These are phyloP conservation scores for Trogon melanurus DNA, from an alignment of 2,113 vertebrate genomes.

Conservation along the genomic window DNA sequence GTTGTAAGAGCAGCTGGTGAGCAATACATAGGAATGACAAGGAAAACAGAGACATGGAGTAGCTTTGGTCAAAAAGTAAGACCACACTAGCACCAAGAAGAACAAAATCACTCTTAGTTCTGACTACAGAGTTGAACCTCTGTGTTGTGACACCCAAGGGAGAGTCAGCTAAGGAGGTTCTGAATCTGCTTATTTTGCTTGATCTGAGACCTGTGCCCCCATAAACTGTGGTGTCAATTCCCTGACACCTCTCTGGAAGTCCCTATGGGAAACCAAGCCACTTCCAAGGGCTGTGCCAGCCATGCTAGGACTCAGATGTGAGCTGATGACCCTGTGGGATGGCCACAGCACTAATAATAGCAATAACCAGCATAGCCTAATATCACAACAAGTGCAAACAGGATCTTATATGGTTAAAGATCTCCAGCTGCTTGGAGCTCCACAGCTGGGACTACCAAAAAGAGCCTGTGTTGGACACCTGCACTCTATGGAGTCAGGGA, in stretches of 20 bases:
- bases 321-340: neutral
- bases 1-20: neutral
- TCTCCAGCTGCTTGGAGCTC: neutral
- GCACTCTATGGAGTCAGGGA: neutral
- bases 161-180: neutral
- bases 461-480: neutral
- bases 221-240: neutral
- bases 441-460: neutral
- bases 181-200: neutral
- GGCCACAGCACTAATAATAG: neutral
- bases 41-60: neutral
- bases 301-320: neutral
- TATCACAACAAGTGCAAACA: neutral
- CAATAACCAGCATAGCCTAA: neutral
- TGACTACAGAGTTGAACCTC: neutral
- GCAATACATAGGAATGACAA: neutral
- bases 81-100: neutral
- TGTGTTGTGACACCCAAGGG: neutral
- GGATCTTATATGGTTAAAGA: neutral
- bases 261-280: neutral
- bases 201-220: neutral
- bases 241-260: neutral
- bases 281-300: neutral
- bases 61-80: neutral
- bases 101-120: neutral